Evolutionary conservation across 2,113 vertebrate species (phyloP), one percentile per base, ranked within the genome.

Genomic region (Notothenia coriiceps): DNA sequence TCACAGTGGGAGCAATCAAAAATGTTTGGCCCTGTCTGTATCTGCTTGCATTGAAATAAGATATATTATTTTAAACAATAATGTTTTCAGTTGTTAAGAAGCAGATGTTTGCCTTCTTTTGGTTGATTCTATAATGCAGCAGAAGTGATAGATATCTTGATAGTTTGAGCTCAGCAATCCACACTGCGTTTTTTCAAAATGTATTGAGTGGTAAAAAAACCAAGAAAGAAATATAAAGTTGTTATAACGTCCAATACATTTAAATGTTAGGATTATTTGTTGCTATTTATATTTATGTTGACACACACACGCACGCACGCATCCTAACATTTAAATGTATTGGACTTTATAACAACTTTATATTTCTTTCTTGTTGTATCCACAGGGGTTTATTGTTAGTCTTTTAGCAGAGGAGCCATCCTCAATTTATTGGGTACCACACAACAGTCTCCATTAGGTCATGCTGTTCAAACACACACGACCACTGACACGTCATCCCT

Each of bases 331-430:
- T 22, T 22, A 22, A 22, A 22, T 22, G 22, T 22, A 22, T 22
- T 22, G 22, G 22, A 22, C 22, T 1, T 22, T 22, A 22, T 22
- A 22, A 22, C 22, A 22, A 22, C 22, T 22, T 22, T 22, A 22
- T 22, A 22, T 22, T 22, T 22, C 22, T 22, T 22, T 22, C 22
- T 22, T 22, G 22, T 22, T 22, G 22, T 22, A 22, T 75, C 72
- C 89, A 76, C 74, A 85, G 89, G 90, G 87, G 94, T 95, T 95
- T 81, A 88, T 82, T 91, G 91, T 91, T 88, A 88, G 95, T 96
- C 96, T 95, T 95, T 96, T 82, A 95, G 91, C 94, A 92, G 91
- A 94, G 91, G 92, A 91, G 91, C 89, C 88, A 72, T 93, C 90
- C 91, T 94, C 89, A 76, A 89, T 89, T 93, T 54, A 91, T 91